These are phyloP conservation scores for Habrosyne pyritoides DNA, from an alignment of 2,888 invertebrate genomes.

Conservation along the genomic window DNA sequence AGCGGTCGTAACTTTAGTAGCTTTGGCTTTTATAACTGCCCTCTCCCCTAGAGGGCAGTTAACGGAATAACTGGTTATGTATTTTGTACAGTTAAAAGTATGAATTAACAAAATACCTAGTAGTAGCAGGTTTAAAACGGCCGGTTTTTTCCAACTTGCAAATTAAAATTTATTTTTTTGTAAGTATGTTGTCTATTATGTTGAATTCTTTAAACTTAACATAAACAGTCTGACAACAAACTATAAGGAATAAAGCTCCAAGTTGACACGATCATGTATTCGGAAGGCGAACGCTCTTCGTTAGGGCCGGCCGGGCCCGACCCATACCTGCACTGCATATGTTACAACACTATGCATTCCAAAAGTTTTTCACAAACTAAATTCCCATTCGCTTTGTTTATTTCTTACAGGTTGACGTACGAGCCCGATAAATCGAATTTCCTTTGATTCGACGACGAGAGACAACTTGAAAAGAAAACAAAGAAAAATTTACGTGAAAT, in stretches of 20 bases:
- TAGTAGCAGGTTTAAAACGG: too few species aligned
- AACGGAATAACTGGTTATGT: too few species aligned
- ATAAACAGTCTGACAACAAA: not conserved
- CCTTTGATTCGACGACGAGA: slow-evolving; percentile 64
- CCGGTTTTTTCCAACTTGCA: too few species aligned
- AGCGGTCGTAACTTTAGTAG: too few species aligned
- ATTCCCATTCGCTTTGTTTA: slow-evolving; percentile 69
- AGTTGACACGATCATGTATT: slow-evolving; percentile 72
- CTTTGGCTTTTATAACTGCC: too few species aligned
- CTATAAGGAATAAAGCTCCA: slow-evolving; percentile 50
- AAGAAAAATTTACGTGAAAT: slow-evolving; percentile 32
- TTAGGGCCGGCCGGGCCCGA: slow-evolving; percentile 57
- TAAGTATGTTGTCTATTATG: too few species aligned
- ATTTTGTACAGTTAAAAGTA: too few species aligned
- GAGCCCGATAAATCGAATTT: slow-evolving; percentile 74
- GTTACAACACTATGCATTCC: slow-evolving; percentile 57
- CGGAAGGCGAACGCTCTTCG: slow-evolving; percentile 70
- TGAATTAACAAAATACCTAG: too few species aligned
- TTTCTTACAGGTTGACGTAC: slow-evolving; percentile 74
- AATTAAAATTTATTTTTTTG: too few species aligned
- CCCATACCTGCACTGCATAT: slow-evolving; percentile 81
- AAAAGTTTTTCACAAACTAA: slow-evolving; percentile 66
- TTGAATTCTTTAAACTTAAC: not conserved
- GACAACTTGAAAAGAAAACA: slow-evolving; percentile 55
- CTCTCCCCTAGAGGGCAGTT: too few species aligned